Percentiles rank a stretch among this genome's conserved stretches.
Conservation (phyloP, 2,888 invertebrate species). For the Trilocha varians region DNA sequence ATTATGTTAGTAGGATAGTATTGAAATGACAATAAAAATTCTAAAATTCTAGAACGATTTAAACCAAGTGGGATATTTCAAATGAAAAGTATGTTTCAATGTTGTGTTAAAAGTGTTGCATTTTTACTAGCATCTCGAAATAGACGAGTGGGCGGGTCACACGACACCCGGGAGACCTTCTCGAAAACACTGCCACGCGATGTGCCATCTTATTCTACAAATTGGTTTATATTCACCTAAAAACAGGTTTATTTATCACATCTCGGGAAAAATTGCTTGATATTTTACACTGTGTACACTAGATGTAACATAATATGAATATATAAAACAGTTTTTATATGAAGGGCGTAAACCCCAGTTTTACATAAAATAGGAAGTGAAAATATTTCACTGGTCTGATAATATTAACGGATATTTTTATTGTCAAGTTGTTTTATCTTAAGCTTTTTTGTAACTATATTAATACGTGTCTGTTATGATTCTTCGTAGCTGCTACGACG, state of each 20-base stretch:
- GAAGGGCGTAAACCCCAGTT: too few species aligned
- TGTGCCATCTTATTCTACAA: constrained; percentile 18
- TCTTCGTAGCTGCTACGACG: too few species aligned
- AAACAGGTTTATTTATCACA: constrained; percentile 1
- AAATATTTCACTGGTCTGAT: too few species aligned
- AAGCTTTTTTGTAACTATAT: neutral
- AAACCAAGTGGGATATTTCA: too few species aligned
- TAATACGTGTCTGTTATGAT: neutral
- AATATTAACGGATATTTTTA: constrained; percentile 4
- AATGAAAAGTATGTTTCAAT: neutral
- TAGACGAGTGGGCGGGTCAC: constrained; percentile 1
- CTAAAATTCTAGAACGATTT: too few species aligned
- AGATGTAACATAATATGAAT: too few species aligned
- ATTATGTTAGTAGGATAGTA: too few species aligned
- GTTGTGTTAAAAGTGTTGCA: neutral
- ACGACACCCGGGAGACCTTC: constrained; percentile 19
- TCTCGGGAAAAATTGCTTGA: neutral
- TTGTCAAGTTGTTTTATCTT: constrained; percentile 1
- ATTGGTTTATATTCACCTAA: constrained; percentile 26
- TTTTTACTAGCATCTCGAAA: neutral
- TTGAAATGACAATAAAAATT: too few species aligned
- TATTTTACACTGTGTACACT: neutral
- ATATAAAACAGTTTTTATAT: too few species aligned
- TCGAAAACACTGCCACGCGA: constrained; percentile 11
- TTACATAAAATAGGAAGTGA: too few species aligned